phyloP scores from a whole-genome alignment of 37 sponge, comb jelly and placozoan genomes.

The Oopsacas minuta region DNA sequence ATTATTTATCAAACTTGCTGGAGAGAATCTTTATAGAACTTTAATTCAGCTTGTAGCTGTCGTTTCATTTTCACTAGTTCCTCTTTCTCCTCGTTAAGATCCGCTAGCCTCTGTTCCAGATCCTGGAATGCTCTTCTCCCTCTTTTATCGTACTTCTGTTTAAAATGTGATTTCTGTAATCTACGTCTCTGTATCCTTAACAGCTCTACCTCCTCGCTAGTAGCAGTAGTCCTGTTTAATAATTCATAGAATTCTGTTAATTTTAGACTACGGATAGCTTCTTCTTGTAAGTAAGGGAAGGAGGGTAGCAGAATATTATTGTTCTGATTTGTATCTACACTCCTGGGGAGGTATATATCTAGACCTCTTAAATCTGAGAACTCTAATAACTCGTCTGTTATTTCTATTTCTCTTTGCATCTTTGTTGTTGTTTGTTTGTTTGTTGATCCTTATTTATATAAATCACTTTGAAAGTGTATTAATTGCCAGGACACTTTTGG shows the following conservation, averaged over 20 bases:
- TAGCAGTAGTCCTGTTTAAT: background rate
- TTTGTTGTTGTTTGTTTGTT: background rate
- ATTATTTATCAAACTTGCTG: too few species aligned
- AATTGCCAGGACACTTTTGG: too few species aligned
- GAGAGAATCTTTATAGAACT: background rate
- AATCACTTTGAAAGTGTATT: too few species aligned
- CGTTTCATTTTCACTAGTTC: background rate
- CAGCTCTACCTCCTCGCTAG: conserved; percentile 4
- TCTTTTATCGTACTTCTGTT: background rate
- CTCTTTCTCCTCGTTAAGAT: background rate
- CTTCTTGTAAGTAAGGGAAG: background rate
- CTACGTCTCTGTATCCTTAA: background rate
- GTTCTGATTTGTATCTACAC: background rate
- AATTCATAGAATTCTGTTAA: background rate
- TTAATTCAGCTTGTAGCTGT: background rate
- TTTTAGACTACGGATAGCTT: background rate
- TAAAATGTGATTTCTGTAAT: conserved; percentile 7
- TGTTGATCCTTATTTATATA: background rate
- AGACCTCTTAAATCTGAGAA: background rate
- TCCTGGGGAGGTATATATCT: background rate
- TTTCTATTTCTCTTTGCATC: background rate
- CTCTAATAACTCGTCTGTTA: background rate
- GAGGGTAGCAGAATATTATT: background rate
- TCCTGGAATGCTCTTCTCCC: background rate
- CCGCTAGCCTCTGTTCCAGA: background rate